Evolutionary conservation across 2,888 invertebrate species (phyloP).

Genomic region (Heteromurus nitidus): DNA sequence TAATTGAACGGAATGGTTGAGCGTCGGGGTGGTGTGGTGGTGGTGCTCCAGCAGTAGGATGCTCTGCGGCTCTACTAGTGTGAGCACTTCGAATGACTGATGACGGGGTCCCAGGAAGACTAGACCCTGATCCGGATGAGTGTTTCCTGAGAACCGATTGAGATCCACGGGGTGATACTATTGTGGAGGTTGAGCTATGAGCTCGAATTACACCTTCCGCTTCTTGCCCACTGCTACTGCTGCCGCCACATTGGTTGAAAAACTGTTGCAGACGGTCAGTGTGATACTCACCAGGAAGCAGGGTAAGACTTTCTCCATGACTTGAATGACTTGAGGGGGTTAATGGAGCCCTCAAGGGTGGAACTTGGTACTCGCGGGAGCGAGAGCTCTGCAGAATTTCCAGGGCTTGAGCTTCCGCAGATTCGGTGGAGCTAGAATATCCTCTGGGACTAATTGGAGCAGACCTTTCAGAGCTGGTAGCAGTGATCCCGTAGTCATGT

Average conservation of each 20-base stretch:
- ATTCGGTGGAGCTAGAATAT: slow-evolving; percentile 48
- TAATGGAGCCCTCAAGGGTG: not conserved
- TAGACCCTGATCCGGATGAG: slow-evolving; percentile 36
- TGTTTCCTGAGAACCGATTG: slow-evolving; percentile 58
- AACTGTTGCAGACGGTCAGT: slow-evolving; percentile 43
- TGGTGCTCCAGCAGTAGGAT: not conserved
- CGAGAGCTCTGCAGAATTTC: slow-evolving; percentile 35
- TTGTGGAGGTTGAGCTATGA: slow-evolving; percentile 2
- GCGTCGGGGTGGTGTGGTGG: slow-evolving; percentile 26
- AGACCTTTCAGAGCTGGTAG: slow-evolving; percentile 18
- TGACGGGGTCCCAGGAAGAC: slow-evolving; percentile 45
- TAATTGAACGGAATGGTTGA: slow-evolving; percentile 27
- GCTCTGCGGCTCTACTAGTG: slow-evolving; percentile 9
- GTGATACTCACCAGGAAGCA: slow-evolving; percentile 35
- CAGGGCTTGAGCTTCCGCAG: slow-evolving; percentile 23
- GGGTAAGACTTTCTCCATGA: not conserved
- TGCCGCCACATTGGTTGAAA: slow-evolving; percentile 12
- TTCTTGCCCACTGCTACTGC: slow-evolving; percentile 7
- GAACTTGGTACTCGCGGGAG: slow-evolving; percentile 29
- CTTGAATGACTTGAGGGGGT: not conserved
- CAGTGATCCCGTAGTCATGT: not conserved
- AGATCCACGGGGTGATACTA: slow-evolving; percentile 30
- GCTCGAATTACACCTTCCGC: slow-evolving; percentile 24
- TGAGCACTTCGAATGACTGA: slow-evolving; percentile 55
- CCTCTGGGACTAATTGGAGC: slow-evolving; percentile 32